Percentiles rank a stretch among this genome's conserved stretches.
phyloP scores from a whole-genome alignment of 1,140 invertebrate genomes.

The Aphelenchoides fujianensis region DNA sequence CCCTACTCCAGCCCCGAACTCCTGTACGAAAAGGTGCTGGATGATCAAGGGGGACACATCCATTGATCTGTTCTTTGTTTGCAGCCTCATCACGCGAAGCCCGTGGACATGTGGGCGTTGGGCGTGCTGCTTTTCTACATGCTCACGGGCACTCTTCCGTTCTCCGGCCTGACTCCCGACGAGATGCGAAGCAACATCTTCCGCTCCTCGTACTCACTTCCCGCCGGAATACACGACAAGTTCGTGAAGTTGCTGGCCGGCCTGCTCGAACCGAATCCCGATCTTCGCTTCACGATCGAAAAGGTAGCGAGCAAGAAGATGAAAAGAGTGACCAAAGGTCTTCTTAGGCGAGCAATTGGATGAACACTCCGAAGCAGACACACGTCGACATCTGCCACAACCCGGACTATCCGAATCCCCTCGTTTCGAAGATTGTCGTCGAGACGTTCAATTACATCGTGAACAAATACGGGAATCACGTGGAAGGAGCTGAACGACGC shows the following conservation, averaged over 20 bases:
- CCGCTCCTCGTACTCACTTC: neutral
- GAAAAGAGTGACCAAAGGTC: no score
- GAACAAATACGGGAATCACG: slow-evolving; percentile 10
- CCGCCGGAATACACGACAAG: neutral
- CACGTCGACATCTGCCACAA: slow-evolving; percentile 1
- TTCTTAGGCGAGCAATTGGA: neutral
- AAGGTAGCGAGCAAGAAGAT: no score
- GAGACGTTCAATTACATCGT: neutral
- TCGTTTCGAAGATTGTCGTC: slow-evolving; percentile 6
- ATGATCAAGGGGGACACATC: slow-evolving; percentile 19
- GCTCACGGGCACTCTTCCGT: slow-evolving; percentile 76
- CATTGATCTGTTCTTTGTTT: slow-evolving; percentile 71
- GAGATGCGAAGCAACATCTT: neutral
- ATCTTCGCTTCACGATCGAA: neutral
- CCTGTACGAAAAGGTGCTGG: neutral
- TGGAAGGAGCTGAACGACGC: neutral
- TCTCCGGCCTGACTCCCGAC: slow-evolving; percentile 57
- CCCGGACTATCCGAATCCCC: slow-evolving; percentile 2
- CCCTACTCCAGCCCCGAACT: slow-evolving; percentile 12
- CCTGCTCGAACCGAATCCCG: neutral
- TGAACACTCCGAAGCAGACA: neutral
- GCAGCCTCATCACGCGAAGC: slow-evolving; percentile 69
- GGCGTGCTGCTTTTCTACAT: slow-evolving; percentile 78
- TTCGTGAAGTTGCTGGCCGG: neutral
- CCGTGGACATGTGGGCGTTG: slow-evolving; percentile 78